Conservation (phyloP, 2,888 invertebrate species). For the Netelia virgata region DNA sequence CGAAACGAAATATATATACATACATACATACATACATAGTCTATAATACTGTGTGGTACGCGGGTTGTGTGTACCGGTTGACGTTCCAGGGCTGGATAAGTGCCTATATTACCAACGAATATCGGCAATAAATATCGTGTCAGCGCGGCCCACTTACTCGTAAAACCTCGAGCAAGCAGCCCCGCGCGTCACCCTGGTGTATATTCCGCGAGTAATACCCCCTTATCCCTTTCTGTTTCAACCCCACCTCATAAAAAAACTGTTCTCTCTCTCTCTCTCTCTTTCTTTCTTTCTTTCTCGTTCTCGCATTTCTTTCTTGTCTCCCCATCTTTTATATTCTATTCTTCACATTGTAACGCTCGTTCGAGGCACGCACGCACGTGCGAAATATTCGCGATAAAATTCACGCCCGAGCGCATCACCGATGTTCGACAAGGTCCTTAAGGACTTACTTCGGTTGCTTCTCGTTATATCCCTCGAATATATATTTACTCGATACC, state of each 20-base stretch:
- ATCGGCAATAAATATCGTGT: constrained; percentile 80
- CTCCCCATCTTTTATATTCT: constrained; percentile 39
- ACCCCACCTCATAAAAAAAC: not conserved
- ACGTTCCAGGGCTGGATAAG: constrained; percentile 71
- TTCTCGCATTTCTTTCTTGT: constrained; percentile 27
- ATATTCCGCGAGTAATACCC: constrained; percentile 9
- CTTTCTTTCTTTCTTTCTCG: constrained; percentile 26
- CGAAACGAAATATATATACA: constrained; percentile 31
- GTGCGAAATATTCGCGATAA: constrained; percentile 54
- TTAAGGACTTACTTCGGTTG: constrained; percentile 54
- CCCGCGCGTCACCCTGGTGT: constrained; percentile 38
- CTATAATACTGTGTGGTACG: constrained; percentile 42
- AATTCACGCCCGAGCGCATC: constrained; percentile 31
- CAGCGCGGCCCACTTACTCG: constrained; percentile 78
- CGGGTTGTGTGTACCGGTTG: constrained; percentile 46
- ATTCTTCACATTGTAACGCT: constrained; percentile 68
- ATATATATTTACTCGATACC: not conserved
- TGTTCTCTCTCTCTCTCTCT: constrained; percentile 12
- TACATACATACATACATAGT: constrained; percentile 17
- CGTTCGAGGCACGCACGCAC: constrained; percentile 34
- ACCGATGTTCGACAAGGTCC: constrained; percentile 59
- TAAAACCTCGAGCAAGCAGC: constrained; percentile 72
- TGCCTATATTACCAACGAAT: constrained; percentile 75
- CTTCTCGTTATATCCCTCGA: not conserved
- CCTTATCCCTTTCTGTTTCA: constrained; percentile 3